Evolutionary conservation across 2,888 invertebrate species (phyloP).

Genomic region (Agrochola litura): DNA sequence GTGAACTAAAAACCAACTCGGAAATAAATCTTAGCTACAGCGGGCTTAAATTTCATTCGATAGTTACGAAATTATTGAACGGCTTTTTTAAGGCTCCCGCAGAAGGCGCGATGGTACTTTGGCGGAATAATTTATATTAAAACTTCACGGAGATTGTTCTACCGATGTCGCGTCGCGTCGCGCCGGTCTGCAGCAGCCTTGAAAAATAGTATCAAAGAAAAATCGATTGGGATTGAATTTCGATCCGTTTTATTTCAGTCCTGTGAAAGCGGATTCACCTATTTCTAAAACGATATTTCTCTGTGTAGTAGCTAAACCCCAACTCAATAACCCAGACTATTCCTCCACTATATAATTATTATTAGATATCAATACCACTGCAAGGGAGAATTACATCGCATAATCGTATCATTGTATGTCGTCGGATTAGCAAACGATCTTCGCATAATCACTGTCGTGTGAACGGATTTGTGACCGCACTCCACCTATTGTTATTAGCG

Average conservation of each 20-base stretch:
- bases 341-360: not conserved
- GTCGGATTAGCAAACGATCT: slow-evolving; percentile 2
- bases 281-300: not conserved
- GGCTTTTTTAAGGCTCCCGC: not conserved
- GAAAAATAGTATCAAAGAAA: not conserved
- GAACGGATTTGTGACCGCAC: slow-evolving; percentile 18
- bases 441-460: slow-evolving; percentile 5
- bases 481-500: slow-evolving; percentile 1
- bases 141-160: too few species aligned
- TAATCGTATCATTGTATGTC: not conserved
- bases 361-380: not conserved
- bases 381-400: not conserved
- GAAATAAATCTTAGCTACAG: not conserved
- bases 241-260: not conserved
- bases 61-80: not conserved
- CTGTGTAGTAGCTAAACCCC: not conserved
- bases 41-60: not conserved
- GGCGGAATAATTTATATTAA: too few species aligned
- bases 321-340: not conserved
- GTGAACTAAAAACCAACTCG: not conserved
- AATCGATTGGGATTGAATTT: not conserved
- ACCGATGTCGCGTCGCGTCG: too few species aligned
- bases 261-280: not conserved
- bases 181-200: too few species aligned
- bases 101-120: too few species aligned